These are phyloP conservation scores for Echinometra lucunter DNA, from an alignment of 53 echinoderm and acorn worm species.

Conservation along the genomic window DNA sequence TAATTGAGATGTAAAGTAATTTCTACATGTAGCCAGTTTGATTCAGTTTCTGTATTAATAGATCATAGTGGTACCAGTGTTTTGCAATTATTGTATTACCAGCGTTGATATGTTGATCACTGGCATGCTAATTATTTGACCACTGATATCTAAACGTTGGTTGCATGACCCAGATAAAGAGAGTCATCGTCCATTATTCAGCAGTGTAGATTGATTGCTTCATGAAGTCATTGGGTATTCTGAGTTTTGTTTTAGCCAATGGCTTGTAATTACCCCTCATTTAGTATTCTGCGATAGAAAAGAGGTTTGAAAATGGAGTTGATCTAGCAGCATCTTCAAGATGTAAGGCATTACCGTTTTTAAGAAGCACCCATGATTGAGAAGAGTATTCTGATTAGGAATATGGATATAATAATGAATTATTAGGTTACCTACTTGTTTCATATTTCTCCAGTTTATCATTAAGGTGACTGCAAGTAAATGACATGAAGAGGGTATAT, in stretches of 20 bases:
- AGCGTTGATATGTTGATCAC: not conserved
- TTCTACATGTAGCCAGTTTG: not conserved
- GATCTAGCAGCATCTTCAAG: slow-evolving; percentile 15
- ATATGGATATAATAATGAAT: slow-evolving; percentile 12
- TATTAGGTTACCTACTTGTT: not conserved
- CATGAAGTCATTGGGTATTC: slow-evolving; percentile 14
- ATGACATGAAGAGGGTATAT: not conserved
- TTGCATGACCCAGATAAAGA: slow-evolving; percentile 27
- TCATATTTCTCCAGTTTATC: not conserved
- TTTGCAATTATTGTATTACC: slow-evolving; percentile 12
- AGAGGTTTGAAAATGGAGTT: slow-evolving; percentile 18
- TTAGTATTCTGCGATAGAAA: slow-evolving; percentile 2
- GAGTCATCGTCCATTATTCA: slow-evolving; percentile 21
- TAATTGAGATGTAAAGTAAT: slow-evolving; percentile 11
- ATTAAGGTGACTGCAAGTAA: not conserved
- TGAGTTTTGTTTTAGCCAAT: slow-evolving; percentile 39
- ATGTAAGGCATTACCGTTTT: not conserved
- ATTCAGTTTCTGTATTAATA: not conserved
- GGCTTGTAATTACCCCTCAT: slow-evolving; percentile 38
- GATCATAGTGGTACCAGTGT: not conserved
- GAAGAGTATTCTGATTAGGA: not conserved
- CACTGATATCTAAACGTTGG: not conserved
- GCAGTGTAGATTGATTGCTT: slow-evolving; percentile 1
- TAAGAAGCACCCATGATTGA: not conserved
- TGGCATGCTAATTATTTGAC: slow-evolving; percentile 5